A percentile compares a stretch with the other conserved stretches of the same genome.
phyloP scores from a whole-genome alignment of 2,888 invertebrate species.

The Conchocele bisecta region DNA sequence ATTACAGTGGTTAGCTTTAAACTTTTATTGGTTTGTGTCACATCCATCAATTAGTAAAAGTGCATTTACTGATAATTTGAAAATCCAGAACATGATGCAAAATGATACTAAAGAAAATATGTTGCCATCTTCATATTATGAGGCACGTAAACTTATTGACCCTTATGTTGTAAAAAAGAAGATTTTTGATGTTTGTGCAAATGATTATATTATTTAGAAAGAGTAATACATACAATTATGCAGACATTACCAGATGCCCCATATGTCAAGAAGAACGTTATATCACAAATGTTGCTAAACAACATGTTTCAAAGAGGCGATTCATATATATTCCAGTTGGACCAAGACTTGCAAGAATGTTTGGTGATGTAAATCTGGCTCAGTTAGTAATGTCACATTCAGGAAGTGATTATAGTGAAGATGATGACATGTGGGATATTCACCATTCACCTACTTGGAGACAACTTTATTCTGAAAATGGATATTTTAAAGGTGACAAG shows the following conservation, averaged over 20 bases:
- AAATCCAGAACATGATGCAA: background rate
- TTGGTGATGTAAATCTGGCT: conserved; percentile 17
- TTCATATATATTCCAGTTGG: conserved; percentile 4
- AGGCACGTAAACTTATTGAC: conserved; percentile 11
- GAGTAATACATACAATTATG: background rate
- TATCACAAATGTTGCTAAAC: background rate
- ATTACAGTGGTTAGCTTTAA: conserved; percentile 13
- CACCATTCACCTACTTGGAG: conserved; percentile 21
- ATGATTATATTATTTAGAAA: conserved; percentile 6
- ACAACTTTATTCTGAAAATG: conserved; percentile 7
- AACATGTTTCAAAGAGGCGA: no score
- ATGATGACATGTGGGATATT: conserved; percentile 14
- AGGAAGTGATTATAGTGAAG: background rate
- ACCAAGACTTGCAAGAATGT: conserved; percentile 13
- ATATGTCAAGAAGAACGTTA: conserved; percentile 5
- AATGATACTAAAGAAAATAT: background rate
- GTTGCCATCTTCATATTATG: conserved; percentile 12
- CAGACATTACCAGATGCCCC: background rate
- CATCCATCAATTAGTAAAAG: conserved; percentile 9
- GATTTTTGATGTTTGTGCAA: conserved; percentile 9
- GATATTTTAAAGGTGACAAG: conserved; percentile 18
- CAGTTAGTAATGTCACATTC: conserved; percentile 1
- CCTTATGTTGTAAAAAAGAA: conserved; percentile 14
- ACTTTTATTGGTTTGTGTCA: background rate
- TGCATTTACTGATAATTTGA: background rate